Evolutionary conservation across 1,140 invertebrate genomes (phyloP), one percentile per base, ranked within the genome.

Genomic region (Glossosoma conforme): DNA sequence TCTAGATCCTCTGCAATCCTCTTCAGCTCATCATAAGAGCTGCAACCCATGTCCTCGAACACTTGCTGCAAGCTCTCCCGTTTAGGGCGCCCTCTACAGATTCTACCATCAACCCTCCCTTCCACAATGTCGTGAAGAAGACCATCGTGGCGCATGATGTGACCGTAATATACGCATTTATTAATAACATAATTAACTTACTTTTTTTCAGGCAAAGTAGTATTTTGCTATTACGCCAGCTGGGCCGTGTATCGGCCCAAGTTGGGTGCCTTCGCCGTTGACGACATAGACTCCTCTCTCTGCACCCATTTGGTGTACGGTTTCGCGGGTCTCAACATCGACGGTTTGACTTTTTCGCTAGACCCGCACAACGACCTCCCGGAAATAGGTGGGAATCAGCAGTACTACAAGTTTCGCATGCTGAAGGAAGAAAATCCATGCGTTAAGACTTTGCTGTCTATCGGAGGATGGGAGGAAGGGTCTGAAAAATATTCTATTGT

Each of bases 221-320:
- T 84, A 2, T 77, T 91, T 1, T 92, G 89, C 51, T 92, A 91
- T 61, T 91, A 90, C 61, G 89, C 88, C 1, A 91, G 91, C 60
- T 92, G 89, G 89, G 86, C 88, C 1, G 89, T 88, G 82, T 89
- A 89, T 52, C 72, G 87, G 9, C 77, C 77, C 48, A 84, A 82
- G 0, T 62, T 71, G 41, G 88, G 85, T n/a, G 83, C 84, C 59
- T 90, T 85, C 54, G 52, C 79, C 2, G 85, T 86, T 2, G 83
- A 86, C 58, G 75, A 89, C 57, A 88, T 91, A 13, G 84, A 91
- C 61, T 67, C 82, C 2, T 75, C 80, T 15, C 69, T 92, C 0
- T 93, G 89, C 60, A 91, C 89, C 0, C 90, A 93, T 58, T 81
- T 91, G 44, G 81, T 91, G 1, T 92, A 92, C 60, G 88, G 88